Percentiles rank a stretch among this genome's conserved stretches.
Conservation (phyloP, 2,888 invertebrate species). For the Buathra laborator region DNA sequence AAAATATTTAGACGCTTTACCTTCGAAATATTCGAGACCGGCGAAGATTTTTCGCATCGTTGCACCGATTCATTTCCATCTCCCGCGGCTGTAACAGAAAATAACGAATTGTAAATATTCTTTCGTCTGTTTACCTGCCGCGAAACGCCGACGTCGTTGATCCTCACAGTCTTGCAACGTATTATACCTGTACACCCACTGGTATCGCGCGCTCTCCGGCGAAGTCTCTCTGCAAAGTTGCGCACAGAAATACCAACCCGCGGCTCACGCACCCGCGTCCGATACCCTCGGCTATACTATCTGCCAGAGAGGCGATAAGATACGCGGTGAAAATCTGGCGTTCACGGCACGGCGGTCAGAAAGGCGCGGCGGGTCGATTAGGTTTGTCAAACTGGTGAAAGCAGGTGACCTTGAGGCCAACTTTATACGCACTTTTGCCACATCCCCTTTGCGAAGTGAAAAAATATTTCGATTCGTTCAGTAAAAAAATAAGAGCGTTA, state of each 20-base stretch:
- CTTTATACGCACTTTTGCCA: constrained; percentile 27
- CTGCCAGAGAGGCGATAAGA: background rate
- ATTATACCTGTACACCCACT: constrained; percentile 1
- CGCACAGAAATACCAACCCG: background rate
- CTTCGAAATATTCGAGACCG: background rate
- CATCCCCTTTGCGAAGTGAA: background rate
- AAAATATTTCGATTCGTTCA: background rate
- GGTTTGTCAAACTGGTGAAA: constrained; percentile 39
- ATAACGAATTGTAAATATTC: constrained; percentile 21
- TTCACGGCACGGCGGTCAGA: background rate
- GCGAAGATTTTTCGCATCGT: background rate
- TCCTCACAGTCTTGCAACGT: background rate
- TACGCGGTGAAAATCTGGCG: background rate
- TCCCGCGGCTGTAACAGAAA: background rate
- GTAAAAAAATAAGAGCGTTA: background rate
- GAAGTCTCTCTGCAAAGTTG: background rate
- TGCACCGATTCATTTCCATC: background rate
- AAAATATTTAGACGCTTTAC: background rate
- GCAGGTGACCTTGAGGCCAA: constrained; percentile 20
- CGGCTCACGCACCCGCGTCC: background rate
- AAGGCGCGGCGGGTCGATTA: constrained; percentile 36
- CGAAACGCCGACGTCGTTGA: constrained; percentile 8
- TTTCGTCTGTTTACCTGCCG: background rate
- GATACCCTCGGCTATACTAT: background rate
- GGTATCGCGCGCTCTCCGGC: background rate